These are phyloP conservation scores for Leptodactylus fallax DNA, from an alignment of 2,797 vertebrate species.

Conservation along the genomic window DNA sequence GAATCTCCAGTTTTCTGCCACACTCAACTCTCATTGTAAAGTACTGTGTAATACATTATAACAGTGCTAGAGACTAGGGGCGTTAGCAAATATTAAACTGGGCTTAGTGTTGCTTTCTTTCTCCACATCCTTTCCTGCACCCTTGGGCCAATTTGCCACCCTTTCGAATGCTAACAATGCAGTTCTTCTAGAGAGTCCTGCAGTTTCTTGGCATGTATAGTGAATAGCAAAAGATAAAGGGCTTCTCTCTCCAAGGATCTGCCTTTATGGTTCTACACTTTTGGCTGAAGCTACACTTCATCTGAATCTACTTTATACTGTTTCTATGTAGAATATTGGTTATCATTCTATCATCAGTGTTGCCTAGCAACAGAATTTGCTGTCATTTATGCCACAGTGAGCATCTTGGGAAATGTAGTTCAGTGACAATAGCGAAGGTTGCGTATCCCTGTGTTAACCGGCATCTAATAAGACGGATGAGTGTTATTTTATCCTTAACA, in stretches of 20 bases:
- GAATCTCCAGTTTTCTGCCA: too few relatives aligned
- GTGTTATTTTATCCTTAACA: constrained; percentile 50
- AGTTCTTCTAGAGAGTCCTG: too few relatives aligned
- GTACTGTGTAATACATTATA: too few relatives aligned
- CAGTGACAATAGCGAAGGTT: neutral
- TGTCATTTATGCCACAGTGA: neutral
- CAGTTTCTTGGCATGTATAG: too few relatives aligned
- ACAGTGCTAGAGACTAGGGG: too few relatives aligned
- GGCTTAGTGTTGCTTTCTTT: too few relatives aligned
- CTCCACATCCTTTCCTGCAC: too few relatives aligned
- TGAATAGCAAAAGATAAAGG: neutral
- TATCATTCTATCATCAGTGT: neutral
- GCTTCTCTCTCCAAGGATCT: neutral
- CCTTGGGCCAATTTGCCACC: too few relatives aligned
- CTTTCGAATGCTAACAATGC: too few relatives aligned
- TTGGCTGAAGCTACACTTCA: neutral
- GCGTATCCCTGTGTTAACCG: neutral
- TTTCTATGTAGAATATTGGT: constrained; percentile 7
- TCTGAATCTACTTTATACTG: neutral
- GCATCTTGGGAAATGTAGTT: constrained; percentile 40
- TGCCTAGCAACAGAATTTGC: neutral
- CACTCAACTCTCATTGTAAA: too few relatives aligned
- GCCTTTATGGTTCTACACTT: neutral
- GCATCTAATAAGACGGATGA: constrained; percentile 37
- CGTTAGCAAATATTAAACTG: too few relatives aligned